Evolutionary conservation across 2,113 vertebrate genomes (phyloP), one percentile per base, ranked within the genome.

Genomic region (Megalops atlanticus): DNA sequence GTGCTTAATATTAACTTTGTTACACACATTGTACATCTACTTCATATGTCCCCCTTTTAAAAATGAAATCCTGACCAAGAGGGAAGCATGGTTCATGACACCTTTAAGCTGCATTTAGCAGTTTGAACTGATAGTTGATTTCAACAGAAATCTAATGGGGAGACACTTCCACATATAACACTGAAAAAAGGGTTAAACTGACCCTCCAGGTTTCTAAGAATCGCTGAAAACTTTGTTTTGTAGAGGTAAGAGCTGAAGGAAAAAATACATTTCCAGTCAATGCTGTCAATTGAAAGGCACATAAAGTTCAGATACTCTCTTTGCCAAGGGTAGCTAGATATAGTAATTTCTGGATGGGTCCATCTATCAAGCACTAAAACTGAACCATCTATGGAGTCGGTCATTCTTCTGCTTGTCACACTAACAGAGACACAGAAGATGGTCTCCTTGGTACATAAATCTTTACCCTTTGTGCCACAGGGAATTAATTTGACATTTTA

Each of bases 311-410:
- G 31, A 78, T 36, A 84, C 31, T 78, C 81, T 79, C 87, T 81
- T 88, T 87, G 81, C 83, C 35, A 88, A 90, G 85, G 87, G 91
- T 92, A 89, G 43, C 75, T 84, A 86, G 80, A 85, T 91, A 90
- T 87, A 93, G 64, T 85, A 86, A 86, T 54, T n/a, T 68, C 38
- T 85, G 77, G 86, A 94, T 76, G 86, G 88, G 84, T 87, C 84
- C 81, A 93, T 94, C 87, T 79, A 92, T 93, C 92, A 95, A 88
- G 68, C 74, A 79, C 79, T 87, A 90, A 94, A 94, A 89, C 83
- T 87, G 86, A 91, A 89, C 77, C 85, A 54, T 58, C 89, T 91
- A 92, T 71, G 86, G 84, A 64, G 82, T 69, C 89, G 91, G 82
- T 82, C 0, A 90, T 93, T 92, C 89, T 88, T 94, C 90, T 92